Percentiles rank a stretch among this genome's conserved stretches.
phyloP scores from a whole-genome alignment of 1,140 invertebrate genomes.

The Conopomorpha cramerella region DNA sequence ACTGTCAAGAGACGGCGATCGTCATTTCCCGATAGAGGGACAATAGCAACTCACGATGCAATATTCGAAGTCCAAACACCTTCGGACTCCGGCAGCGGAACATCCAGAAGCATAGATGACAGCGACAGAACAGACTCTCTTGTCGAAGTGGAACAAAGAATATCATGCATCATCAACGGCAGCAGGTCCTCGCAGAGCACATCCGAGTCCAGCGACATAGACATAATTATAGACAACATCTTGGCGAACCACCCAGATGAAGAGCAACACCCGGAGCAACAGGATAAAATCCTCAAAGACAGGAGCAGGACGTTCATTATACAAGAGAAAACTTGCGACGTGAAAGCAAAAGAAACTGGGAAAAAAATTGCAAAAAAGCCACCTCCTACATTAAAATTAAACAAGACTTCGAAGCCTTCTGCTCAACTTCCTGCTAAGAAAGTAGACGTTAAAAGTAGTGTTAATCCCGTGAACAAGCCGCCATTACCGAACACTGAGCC shows the following conservation, averaged over 20 bases:
- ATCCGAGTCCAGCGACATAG: constrained; percentile 45
- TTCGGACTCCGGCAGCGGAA: constrained; percentile 37
- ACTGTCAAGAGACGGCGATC: constrained; percentile 66
- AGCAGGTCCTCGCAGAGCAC: constrained; percentile 46
- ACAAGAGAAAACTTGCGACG: constrained; percentile 10
- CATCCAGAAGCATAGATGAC: constrained; percentile 28
- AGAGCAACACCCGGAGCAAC: constrained; percentile 14
- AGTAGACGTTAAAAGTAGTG: constrained; percentile 28
- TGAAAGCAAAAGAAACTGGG: constrained; percentile 11
- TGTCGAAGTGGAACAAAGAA: constrained; percentile 47
- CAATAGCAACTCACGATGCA: constrained; percentile 14
- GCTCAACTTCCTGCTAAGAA: constrained; percentile 22
- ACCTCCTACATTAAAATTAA: constrained; percentile 33
- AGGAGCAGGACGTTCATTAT: constrained; percentile 36
- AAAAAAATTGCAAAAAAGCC: constrained; percentile 20
- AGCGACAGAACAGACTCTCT: constrained; percentile 37
- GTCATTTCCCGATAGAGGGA: constrained; percentile 52
- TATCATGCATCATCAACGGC: constrained; percentile 48
- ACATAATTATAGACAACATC: constrained; percentile 39
- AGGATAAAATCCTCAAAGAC: constrained; percentile 18
- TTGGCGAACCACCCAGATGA: constrained; percentile 26
- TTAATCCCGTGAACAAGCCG: constrained; percentile 40
- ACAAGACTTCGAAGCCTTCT: constrained; percentile 22
- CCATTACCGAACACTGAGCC: constrained; percentile 20
- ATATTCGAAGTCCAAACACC: constrained; percentile 37